Conservation (phyloP, 2,113 vertebrate genomes). For the Ondatra zibethicus region DNA sequence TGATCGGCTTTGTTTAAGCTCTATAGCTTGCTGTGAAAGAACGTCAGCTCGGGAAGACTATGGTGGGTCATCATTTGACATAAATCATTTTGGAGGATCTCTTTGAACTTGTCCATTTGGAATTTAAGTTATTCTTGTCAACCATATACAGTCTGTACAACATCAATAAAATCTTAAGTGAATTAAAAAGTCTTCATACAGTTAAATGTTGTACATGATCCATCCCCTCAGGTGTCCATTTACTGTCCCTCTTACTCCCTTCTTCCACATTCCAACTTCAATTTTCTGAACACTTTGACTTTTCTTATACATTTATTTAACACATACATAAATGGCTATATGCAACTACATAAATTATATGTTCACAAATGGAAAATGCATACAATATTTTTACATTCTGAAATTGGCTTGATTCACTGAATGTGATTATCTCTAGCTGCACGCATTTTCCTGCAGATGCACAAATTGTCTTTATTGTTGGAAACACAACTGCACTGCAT, state of each 20-base stretch:
- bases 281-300: background rate
- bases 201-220: background rate
- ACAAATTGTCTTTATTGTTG: background rate
- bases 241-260: accelerated
- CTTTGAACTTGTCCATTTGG: background rate
- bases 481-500: too few species aligned
- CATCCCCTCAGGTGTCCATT: too few species aligned
- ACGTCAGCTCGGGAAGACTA: background rate
- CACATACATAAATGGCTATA: background rate
- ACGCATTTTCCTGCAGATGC: background rate
- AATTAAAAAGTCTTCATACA: background rate
- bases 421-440: background rate
- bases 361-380: background rate
- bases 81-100: background rate
- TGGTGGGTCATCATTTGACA: background rate
- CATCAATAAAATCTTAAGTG: background rate
- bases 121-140: background rate
- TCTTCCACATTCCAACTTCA: background rate
- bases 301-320: background rate
- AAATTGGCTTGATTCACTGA: background rate
- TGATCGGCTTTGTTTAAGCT: background rate
- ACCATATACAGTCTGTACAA: background rate
- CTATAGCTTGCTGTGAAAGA: background rate
- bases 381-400: background rate
- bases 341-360: background rate